phyloP scores from a whole-genome alignment of 2,888 invertebrate species.

The Platycheirus albimanus region DNA sequence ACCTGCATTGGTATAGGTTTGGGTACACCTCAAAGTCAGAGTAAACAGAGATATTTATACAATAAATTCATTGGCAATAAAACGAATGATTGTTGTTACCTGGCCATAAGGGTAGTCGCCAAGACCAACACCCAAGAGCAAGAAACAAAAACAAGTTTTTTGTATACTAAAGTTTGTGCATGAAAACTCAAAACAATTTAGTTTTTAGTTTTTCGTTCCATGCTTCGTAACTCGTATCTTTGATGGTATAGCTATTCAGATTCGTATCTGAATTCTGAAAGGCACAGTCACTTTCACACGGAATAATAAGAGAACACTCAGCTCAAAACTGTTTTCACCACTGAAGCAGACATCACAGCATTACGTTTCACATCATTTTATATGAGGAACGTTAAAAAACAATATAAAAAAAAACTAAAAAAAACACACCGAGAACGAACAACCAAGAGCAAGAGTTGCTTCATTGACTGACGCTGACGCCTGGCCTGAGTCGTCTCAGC shows the following conservation, averaged over 20 bases:
- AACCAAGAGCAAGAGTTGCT: too few species aligned
- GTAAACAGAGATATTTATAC: too few species aligned
- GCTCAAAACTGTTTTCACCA: slow-evolving; percentile 29
- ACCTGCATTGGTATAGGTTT: too few species aligned
- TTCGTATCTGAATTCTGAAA: background rate
- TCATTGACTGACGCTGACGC: too few species aligned
- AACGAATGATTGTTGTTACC: background rate
- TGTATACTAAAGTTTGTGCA: background rate
- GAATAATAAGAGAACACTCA: background rate
- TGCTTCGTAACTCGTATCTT: background rate
- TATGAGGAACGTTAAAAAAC: background rate
- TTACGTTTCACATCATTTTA: background rate
- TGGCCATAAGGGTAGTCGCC: background rate
- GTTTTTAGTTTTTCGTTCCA: background rate
- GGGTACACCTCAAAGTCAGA: too few species aligned
- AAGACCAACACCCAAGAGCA: background rate
- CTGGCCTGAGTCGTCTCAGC: background rate
- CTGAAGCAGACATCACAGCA: slow-evolving; percentile 1
- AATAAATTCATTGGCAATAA: slow-evolving; percentile 17
- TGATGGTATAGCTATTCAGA: background rate
- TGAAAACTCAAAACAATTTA: background rate
- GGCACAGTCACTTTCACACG: slow-evolving; percentile 3
- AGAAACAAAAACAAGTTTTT: slow-evolving; percentile 22
- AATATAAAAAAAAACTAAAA: too few species aligned
- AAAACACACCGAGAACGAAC: slow-evolving; percentile 18